Percentiles rank a stretch among this genome's conserved stretches.
phyloP scores from a whole-genome alignment of 2,888 invertebrate species.

The Lordiphosa andalusiaca region DNA sequence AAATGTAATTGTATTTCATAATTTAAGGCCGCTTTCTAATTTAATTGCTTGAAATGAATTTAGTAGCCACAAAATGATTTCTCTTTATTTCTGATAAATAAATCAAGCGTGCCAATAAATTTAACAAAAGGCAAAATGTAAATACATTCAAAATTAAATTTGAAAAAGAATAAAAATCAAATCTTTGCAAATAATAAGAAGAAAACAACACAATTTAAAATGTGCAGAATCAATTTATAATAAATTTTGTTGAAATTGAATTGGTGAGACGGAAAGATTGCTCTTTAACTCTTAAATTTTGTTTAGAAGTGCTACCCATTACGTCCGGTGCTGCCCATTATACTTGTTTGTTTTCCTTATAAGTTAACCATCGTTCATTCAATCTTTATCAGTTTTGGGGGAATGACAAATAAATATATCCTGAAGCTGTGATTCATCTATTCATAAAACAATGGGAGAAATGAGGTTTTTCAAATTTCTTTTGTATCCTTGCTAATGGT shows the following conservation, averaged over 20 bases:
- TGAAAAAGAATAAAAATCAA: constrained; percentile 2
- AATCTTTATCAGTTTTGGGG: too few species aligned
- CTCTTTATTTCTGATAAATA: constrained; percentile 1
- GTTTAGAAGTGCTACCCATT: too few species aligned
- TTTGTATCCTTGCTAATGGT: too few species aligned
- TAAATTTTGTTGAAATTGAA: not conserved
- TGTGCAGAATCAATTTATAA: not conserved
- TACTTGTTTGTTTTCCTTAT: too few species aligned
- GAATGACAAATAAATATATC: too few species aligned
- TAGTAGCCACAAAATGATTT: not conserved
- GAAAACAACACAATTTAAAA: not conserved
- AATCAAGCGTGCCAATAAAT: constrained; percentile 3
- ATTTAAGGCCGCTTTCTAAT: not conserved
- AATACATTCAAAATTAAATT: constrained; percentile 1
- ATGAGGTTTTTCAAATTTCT: too few species aligned
- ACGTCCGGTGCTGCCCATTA: too few species aligned
- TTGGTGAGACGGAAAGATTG: too few species aligned
- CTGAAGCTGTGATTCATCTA: too few species aligned
- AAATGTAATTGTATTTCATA: not conserved
- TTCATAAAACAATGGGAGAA: too few species aligned
- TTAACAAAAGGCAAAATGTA: constrained; percentile 1
- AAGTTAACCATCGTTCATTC: too few species aligned
- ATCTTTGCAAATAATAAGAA: not conserved
- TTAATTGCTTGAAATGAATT: not conserved
- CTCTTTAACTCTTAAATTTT: too few species aligned